Percentiles rank a stretch among this genome's conserved stretches.
Conservation (phyloP, 2,888 invertebrate genomes). For the Pollenia angustigena region DNA sequence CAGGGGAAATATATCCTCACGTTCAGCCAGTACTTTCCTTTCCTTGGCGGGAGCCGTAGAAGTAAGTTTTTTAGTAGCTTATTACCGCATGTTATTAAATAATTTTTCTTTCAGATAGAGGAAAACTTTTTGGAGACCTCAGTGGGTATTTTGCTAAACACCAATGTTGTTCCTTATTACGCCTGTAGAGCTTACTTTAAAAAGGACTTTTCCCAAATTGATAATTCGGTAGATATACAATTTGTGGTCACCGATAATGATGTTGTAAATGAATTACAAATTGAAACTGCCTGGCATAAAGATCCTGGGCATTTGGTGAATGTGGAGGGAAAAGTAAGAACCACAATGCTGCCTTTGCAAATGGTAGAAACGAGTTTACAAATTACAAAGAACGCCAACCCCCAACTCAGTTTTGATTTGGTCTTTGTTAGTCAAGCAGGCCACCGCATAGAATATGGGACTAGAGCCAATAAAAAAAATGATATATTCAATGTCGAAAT, state of each 20-base stretch:
- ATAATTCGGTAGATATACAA: constrained; percentile 87
- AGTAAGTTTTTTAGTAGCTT: constrained; percentile 80
- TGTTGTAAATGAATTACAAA: constrained; percentile 84
- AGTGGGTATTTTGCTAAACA: constrained; percentile 87
- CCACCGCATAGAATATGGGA: constrained; percentile 80
- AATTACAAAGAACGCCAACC: constrained; percentile 78
- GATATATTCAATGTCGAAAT: constrained; percentile 82
- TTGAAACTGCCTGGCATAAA: constrained; percentile 85
- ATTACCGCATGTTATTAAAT: constrained; percentile 51
- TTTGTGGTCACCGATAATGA: constrained; percentile 86
- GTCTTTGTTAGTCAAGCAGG: constrained; percentile 78
- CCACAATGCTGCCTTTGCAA: constrained; percentile 82
- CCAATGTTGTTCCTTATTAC: constrained; percentile 87
- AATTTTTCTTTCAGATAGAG: constrained; percentile 85
- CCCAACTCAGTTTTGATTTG: constrained; percentile 80
- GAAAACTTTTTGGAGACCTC: constrained; percentile 88
- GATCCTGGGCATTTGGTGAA: constrained; percentile 84
- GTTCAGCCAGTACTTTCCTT: constrained; percentile 85
- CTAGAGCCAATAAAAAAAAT: constrained; percentile 80
- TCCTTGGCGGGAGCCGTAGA: constrained; percentile 86
- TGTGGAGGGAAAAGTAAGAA: constrained; percentile 83
- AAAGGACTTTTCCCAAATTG: constrained; percentile 88
- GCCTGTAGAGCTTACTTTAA: constrained; percentile 87
- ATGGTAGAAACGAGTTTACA: constrained; percentile 79
- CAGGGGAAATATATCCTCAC: constrained; percentile 85